These are phyloP conservation scores for Megaceryle torquata DNA, from an alignment of 2,113 vertebrate genomes.

Conservation along the genomic window DNA sequence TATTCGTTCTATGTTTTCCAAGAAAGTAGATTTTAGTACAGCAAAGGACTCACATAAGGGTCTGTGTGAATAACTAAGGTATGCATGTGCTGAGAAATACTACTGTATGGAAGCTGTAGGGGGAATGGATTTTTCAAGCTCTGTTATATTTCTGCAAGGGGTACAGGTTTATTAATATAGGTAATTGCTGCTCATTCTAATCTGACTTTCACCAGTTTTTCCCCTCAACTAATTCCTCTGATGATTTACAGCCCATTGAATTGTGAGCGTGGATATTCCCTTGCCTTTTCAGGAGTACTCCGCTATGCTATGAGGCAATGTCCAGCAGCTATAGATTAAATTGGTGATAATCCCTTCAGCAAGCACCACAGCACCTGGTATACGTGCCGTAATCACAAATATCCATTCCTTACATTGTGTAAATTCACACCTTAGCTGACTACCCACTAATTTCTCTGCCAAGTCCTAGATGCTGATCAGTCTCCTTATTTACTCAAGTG, in stretches of 20 bases:
- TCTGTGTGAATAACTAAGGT: not conserved
- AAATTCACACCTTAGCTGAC: not conserved
- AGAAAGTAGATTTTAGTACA: constrained; percentile 28
- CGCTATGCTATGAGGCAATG: not conserved
- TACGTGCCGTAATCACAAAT: not conserved
- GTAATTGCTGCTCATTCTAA: not conserved
- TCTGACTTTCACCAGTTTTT: not conserved
- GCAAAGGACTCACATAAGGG: not conserved
- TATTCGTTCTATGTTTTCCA: not conserved
- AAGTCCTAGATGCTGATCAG: not conserved
- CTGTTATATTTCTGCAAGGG: not conserved
- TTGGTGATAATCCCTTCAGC: not conserved
- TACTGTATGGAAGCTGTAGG: not conserved
- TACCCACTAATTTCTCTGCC: not conserved
- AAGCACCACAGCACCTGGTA: not conserved
- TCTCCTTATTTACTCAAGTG: not conserved
- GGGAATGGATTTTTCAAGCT: not conserved
- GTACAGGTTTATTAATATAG: not conserved
- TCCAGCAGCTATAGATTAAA: not conserved
- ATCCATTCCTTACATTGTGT: not conserved
- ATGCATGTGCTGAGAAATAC: not conserved
- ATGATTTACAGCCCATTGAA: not conserved
- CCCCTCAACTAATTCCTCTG: not conserved
- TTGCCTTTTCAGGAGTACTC: not conserved
- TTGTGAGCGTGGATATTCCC: not conserved